Base-by-base conservation (phyloP, 1,140 invertebrate genomes). In the Megalopta genalis region DNA sequence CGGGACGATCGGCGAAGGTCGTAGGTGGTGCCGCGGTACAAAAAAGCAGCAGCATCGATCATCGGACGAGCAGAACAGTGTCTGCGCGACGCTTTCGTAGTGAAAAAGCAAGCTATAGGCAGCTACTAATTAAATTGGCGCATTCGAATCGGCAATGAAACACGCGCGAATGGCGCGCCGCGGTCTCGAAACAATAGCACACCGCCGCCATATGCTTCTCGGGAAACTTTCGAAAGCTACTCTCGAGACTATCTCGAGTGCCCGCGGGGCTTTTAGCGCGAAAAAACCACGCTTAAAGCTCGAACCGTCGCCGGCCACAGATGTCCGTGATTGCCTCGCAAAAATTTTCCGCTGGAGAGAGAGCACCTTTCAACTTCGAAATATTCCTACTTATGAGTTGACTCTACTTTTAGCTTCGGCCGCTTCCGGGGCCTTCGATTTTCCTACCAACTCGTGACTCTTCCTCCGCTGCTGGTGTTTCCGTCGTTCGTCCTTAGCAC, bases 201-300 rank as follows among this genome's bases (percentile, higher is more conserved):
- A 8, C 2, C 27, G 27, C 6, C 37, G 64, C 64, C 73, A 25
- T 68, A 68, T 25, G 73, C 59, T 75, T 12, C n/a, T 46, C 3
- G 46, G 27, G n/a, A 39, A 46, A 68, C 39, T 77, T 39, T 21
- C 66, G 67, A 71, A 78, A 72, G 76, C 76, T 70, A 72, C 76
- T 78, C 68, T 78, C 68, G 68, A 78, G 74, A 62, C 42, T 37
- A 62, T 77, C 65, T 76, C 74, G 54, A 77, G 75, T 71, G n/a
- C 39, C 8, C 75, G 25, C 39, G 21, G 37, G 39, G 54, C 25
- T 60, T 52, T 52, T 37, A 49, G 68, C 57, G 37, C 16, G 62
- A 76, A 80, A 0, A 76, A 80, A 0, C 18, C 37, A 27, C 21
- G 52, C 42, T 79, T 27, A 57, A 72, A 69, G 37, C 60, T 18